A percentile compares a stretch with the other conserved stretches of the same genome.
phyloP scores from a whole-genome alignment of 2,797 vertebrate species.

The Notolepis coatsorum region DNA sequence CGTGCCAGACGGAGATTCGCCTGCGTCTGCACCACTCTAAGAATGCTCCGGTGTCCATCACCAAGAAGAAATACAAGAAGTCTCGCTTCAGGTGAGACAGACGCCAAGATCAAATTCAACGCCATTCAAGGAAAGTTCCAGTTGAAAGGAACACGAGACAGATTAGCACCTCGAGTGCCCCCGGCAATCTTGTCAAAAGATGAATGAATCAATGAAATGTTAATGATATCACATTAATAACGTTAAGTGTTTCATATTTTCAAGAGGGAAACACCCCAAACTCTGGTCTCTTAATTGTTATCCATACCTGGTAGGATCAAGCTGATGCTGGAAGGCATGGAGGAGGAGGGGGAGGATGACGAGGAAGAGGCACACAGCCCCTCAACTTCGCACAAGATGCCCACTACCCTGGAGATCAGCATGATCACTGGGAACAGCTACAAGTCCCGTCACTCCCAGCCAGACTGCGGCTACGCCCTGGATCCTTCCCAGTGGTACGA shows the following conservation, averaged over 20 bases:
- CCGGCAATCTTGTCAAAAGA: not conserved
- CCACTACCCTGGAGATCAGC: conserved; percentile 89
- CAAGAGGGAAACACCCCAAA: not conserved
- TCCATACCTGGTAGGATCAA: conserved; percentile 83
- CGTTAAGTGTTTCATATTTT: no score
- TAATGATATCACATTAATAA: not conserved
- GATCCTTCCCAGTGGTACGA: conserved; percentile 92
- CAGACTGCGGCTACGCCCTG: conserved; percentile 93
- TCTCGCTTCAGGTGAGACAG: conserved; percentile 93
- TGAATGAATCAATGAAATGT: not conserved
- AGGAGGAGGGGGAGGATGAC: conserved; percentile 85
- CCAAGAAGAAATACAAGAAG: conserved; percentile 98
- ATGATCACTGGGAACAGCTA: conserved; percentile 89
- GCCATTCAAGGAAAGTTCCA: conserved; percentile 29
- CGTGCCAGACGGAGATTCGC: conserved; percentile 96
- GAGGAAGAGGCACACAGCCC: conserved; percentile 81
- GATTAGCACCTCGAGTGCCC: conserved; percentile 1
- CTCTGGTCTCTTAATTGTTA: not conserved
- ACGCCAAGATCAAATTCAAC: conserved; percentile 11
- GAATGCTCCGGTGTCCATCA: conserved; percentile 91
- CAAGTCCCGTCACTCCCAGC: conserved; percentile 92
- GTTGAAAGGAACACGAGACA: conserved; percentile 17
- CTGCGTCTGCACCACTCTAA: conserved; percentile 94
- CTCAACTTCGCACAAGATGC: conserved; percentile 85
- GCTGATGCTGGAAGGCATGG: conserved; percentile 90